Evolutionary conservation across 2,113 vertebrate genomes (phyloP).

Genomic region (Taurulus bubalis): DNA sequence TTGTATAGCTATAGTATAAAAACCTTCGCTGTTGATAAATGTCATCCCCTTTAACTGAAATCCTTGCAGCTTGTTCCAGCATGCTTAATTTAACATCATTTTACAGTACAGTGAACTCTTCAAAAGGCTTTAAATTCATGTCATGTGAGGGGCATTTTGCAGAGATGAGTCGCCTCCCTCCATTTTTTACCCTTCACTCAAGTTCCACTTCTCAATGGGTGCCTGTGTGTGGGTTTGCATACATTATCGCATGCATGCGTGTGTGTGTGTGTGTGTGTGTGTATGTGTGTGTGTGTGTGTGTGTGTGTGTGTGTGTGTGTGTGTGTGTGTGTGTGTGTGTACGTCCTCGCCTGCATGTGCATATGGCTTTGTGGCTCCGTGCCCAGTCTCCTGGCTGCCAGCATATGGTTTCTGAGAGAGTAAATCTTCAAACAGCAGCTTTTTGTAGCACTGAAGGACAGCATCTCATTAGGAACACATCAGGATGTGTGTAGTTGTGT

Average conservation of each 20-base stretch:
- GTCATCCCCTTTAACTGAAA: not conserved
- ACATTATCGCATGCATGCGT: constrained; percentile 21
- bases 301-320: too few relatives aligned
- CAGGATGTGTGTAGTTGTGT: constrained; percentile 32
- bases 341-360: not conserved
- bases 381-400: constrained; percentile 23
- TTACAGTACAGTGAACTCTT: constrained; percentile 5
- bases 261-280: constrained; percentile 11
- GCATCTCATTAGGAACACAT: constrained; percentile 59
- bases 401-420: constrained; percentile 49
- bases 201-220: constrained; percentile 21
- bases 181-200: constrained; percentile 1
- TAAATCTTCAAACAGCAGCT: constrained; percentile 60
- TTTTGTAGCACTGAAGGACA: constrained; percentile 51
- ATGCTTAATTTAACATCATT: constrained; percentile 8
- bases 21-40: not conserved
- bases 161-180: constrained; percentile 34
- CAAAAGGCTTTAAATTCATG: constrained; percentile 1
- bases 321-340: too few relatives aligned
- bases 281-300: too few relatives aligned
- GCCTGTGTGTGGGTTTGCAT: constrained; percentile 6
- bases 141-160: constrained; percentile 35
- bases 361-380: constrained; percentile 5
- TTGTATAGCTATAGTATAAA: not conserved
- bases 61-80: not conserved